Percentiles rank a stretch among this genome's conserved stretches.
Evolutionary conservation across 2,113 vertebrate genomes (phyloP).

Genomic region (Mesembrinibis cayennensis): DNA sequence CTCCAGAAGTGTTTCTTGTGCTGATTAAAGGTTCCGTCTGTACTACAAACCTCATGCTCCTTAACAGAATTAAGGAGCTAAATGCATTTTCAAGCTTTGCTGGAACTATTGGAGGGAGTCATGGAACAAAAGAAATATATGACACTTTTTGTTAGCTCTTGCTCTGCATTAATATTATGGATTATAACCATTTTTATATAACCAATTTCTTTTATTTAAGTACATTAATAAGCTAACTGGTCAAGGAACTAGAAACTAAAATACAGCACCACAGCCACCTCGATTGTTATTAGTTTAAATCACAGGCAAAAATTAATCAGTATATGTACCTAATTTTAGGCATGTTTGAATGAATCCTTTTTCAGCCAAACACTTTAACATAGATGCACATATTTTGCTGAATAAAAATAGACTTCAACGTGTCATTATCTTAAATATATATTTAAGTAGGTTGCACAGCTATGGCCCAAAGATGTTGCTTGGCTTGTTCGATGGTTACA

Average conservation of each 20-base stretch:
- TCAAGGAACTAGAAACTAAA: not conserved
- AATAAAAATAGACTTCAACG: not conserved
- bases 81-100: not conserved
- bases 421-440: not conserved
- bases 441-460: not conserved
- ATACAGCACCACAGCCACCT: not conserved
- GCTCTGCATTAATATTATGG: not conserved
- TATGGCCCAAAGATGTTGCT: not conserved
- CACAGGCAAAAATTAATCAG: not conserved
- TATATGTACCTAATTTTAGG: not conserved
- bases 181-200: not conserved
- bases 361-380: not conserved
- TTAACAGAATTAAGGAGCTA: not conserved
- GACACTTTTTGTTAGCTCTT: not conserved
- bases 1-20: not conserved
- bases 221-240: not conserved
- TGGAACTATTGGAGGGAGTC: not conserved
- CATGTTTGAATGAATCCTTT: not conserved
- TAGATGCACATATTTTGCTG: not conserved
- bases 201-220: not conserved
- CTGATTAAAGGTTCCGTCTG: not conserved
- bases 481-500: not conserved
- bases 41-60: not conserved
- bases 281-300: not conserved
- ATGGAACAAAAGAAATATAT: not conserved